Base-by-base conservation (phyloP, 2,888 invertebrate genomes). In the Drosophila vallismaia region DNA sequence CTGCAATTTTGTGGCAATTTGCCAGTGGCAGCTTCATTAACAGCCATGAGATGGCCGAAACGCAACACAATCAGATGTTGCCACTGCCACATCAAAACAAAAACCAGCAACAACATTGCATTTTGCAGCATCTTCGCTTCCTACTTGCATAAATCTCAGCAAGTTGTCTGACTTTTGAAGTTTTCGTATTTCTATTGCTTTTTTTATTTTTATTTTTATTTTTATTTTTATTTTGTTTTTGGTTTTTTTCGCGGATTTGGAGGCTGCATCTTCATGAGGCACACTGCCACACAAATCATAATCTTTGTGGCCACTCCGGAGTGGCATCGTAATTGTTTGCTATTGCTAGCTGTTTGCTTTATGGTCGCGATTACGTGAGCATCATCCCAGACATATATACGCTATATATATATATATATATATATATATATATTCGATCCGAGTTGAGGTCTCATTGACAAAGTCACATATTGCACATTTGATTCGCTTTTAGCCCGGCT, bases 351-450 rank as follows among this genome's bases (percentile, higher is more conserved):
- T 82, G 71, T 64, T 82, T 71, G 86, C 51, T 59, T 85, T 85
- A 79, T 79, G 64, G 71, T 62, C 68, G 71, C 76, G 74, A 81
- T 81, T 81, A 82, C 81, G 88, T 87, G 83, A 81, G 82, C 82
- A 44, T 12, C 58, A 49, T 31, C 40, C 1, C 2, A 40, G 40
- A 12, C 4, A 40, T 40, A 40, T 12, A 40, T 40, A 40, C 8
- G 5, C 5, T 2, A 3, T 1, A 5, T 19, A 19, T 42, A 1
- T 19, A 2, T 1, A 12, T 12, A 38, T 14, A 28, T 28, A 28
- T 4, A 28, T 19, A 42, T 42, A 19, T 42, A 42, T 7, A 4
- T 5, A 6, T 5, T 42, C 7, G 12, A 19, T 19, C 6, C 40
- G 9, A 19, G 40, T 19, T 8, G 40, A 14, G 49, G 19, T 9